Evolutionary conservation across 1,140 invertebrate species (phyloP), one percentile per base, ranked within the genome.

Genomic region (Brachionus paranguensis): DNA sequence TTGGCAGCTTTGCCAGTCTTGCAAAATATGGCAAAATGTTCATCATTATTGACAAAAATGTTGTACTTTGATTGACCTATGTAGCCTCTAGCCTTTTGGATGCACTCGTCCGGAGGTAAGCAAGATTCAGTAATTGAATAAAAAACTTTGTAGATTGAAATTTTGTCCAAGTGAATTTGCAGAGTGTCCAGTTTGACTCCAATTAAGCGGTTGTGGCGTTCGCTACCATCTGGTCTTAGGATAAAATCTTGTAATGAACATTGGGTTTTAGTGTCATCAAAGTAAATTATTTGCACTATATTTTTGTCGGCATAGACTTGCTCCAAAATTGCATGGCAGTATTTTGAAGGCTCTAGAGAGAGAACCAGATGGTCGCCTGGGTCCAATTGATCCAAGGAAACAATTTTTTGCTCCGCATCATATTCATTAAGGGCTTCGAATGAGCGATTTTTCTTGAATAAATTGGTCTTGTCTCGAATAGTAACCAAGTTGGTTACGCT

Each of bases 31-130:
- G 43, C 43, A 76, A 76, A 76, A 76, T 76, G 43, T 27, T 76
- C 72, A 50, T 76, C 72, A 76, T 76, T 76, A 27, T 76, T 76
- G 41, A 76, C 72, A 53, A 76, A 76, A 27, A 76, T 76, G 45
- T 76, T 76, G n/a, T 76, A 76, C 3, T n/a, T 76, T 12, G 10
- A 5, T 76, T 76, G 43, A 50, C 72, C 72, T 20, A 76, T 27
- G 27, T 27, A 50, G 8, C 47, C 33, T 50, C 47, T 29, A 3
- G 43, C 41, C 50, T 76, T 76, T 76, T 76, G 11, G 10, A 76
- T 27, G 24, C 43, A 47, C 10, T 76, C 72, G 5, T 50, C 72
- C 1, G 20, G 43, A 27, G 41, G 10, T 50, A 76, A 50, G 10
- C n/a, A 27, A 29, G 27, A 37, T n/a, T 76, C 72, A 27, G 72